A percentile compares a stretch with the other conserved stretches of the same genome.
Evolutionary conservation across 23 tunicate species (phyloP).

Genomic region (Aplidium turbinatum): DNA sequence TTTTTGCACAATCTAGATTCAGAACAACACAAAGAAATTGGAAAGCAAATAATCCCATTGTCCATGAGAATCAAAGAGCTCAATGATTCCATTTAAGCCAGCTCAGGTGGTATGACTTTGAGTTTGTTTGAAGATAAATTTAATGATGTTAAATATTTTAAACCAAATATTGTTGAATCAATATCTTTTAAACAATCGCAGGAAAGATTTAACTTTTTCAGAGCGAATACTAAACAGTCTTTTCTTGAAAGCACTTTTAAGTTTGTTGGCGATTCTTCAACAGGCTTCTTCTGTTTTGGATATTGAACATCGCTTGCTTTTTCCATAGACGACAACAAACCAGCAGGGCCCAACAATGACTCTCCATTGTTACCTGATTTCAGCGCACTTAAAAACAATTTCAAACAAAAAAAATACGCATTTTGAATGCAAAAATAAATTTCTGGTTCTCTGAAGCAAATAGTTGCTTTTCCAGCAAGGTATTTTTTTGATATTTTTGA

Average conservation of each 20-base stretch:
- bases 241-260: conserved; percentile 33
- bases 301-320: no score
- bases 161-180: conserved; percentile 40
- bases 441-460: conserved; percentile 58
- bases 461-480: conserved; percentile 83
- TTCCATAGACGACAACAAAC: conserved; percentile 65
- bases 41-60: conserved; percentile 12
- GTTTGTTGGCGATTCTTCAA: conserved; percentile 56
- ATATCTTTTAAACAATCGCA: conserved; percentile 26
- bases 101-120: conserved; percentile 31
- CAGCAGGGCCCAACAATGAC: conserved; percentile 37
- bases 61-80: conserved; percentile 21
- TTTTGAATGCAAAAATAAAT: conserved; percentile 59
- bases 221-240: conserved; percentile 56
- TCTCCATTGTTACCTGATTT: conserved; percentile 58
- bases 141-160: conserved; percentile 40
- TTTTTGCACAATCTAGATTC: conserved; percentile 6
- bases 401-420: conserved; percentile 54
- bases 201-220: conserved; percentile 45
- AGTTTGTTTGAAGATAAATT: conserved; percentile 57
- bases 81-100: conserved; percentile 19
- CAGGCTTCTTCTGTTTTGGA: conserved; percentile 34
- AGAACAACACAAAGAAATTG: not conserved
- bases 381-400: conserved; percentile 54
- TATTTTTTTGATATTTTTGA: conserved; percentile 48